These are phyloP conservation scores for Lasioglossum marginatum DNA, from an alignment of 2,888 invertebrate genomes.

Conservation along the genomic window DNA sequence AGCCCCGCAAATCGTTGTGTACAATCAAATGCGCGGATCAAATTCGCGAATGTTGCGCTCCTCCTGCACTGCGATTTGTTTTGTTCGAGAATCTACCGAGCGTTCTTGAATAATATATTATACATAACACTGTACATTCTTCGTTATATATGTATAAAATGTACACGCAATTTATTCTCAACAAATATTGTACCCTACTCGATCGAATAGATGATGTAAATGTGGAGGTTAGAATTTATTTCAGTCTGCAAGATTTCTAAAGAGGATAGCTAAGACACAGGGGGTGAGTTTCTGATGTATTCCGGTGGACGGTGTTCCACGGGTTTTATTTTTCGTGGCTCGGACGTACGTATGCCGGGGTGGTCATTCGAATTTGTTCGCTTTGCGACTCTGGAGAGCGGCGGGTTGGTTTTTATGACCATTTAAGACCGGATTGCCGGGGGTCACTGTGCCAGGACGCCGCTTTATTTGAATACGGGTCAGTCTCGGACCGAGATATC, in stretches of 20 bases:
- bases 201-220: neutral
- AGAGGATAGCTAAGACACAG: neutral
- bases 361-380: neutral
- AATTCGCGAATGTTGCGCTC: neutral
- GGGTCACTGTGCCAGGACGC: neutral
- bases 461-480: constrained; percentile 28
- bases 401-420: neutral
- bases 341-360: neutral
- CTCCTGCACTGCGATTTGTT: too few relatives aligned
- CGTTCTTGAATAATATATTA: too few relatives aligned
- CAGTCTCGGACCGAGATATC: constrained; percentile 9
- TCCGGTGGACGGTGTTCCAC: neutral
- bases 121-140: too few relatives aligned
- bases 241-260: neutral
- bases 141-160: too few relatives aligned
- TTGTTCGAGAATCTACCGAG: too few relatives aligned
- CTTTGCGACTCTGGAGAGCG: neutral
- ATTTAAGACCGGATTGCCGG: neutral
- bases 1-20: neutral
- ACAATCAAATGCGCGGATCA: neutral
- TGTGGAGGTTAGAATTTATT: neutral
- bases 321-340: neutral
- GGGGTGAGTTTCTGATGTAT: neutral
- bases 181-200: neutral
- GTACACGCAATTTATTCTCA: too few relatives aligned